These are phyloP conservation scores for Holothuria leucospilota DNA, from an alignment of 53 echinoderm and acorn worm species.

Conservation along the genomic window DNA sequence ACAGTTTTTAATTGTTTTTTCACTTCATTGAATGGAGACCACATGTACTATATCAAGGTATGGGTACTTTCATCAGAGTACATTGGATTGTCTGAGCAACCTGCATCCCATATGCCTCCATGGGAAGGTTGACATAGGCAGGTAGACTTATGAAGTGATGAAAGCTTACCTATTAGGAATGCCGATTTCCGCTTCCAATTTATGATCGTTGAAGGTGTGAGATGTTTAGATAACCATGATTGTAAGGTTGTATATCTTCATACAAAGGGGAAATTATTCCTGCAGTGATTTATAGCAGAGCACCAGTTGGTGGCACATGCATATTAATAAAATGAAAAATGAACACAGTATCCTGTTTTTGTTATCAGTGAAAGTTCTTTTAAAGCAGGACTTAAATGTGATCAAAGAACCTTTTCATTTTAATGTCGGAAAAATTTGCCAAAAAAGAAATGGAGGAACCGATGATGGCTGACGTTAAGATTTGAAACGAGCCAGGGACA, in stretches of 20 bases:
- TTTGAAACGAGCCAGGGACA: too few species aligned
- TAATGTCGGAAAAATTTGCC: too few species aligned
- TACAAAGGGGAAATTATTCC: too few species aligned
- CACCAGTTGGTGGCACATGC: too few species aligned
- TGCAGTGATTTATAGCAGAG: too few species aligned
- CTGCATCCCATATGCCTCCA: constrained; percentile 11
- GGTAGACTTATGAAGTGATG: constrained; percentile 19
- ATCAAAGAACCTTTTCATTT: too few species aligned
- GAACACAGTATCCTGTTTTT: too few species aligned
- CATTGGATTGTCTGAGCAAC: not conserved
- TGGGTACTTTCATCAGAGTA: not conserved
- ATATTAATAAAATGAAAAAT: too few species aligned
- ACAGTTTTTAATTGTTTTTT: constrained; percentile 23
- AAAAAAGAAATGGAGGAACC: too few species aligned
- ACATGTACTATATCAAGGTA: constrained; percentile 3
- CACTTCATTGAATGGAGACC: constrained; percentile 17
- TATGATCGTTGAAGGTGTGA: constrained; percentile 38
- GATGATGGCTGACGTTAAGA: too few species aligned
- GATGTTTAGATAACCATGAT: constrained; percentile 34
- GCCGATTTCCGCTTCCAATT: constrained; percentile 21
- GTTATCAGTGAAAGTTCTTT: too few species aligned
- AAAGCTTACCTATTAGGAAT: constrained; percentile 32
- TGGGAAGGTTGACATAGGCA: constrained; percentile 21
- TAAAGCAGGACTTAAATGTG: too few species aligned
- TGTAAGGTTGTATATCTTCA: not conserved